phyloP scores from a whole-genome alignment of 2,888 invertebrate genomes.

The Pollenia amentaria region DNA sequence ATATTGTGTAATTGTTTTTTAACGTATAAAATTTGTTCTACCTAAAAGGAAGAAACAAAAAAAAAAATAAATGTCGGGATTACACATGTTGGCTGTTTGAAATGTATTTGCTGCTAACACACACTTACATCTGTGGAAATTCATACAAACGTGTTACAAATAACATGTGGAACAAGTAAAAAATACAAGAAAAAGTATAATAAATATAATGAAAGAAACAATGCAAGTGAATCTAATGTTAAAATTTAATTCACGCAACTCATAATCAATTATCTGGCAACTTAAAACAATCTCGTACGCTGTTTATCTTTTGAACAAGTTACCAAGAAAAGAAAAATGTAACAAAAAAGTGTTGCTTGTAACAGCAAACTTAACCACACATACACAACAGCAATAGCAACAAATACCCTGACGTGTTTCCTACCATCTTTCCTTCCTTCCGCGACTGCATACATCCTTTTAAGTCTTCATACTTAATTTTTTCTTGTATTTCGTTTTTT shows the following conservation, averaged over 20 bases:
- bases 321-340: slow-evolving; percentile 54
- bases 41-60: background rate
- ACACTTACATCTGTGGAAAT: background rate
- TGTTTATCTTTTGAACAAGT: slow-evolving; percentile 59
- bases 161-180: background rate
- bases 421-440: slow-evolving; percentile 65
- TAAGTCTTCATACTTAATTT: slow-evolving; percentile 4
- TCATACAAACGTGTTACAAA: background rate
- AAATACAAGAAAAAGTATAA: background rate
- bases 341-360: slow-evolving; percentile 54
- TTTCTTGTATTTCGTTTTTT: background rate
- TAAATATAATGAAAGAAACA: slow-evolving; percentile 3
- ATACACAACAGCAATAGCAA: slow-evolving; percentile 29
- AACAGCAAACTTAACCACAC: slow-evolving; percentile 58
- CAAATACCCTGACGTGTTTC: slow-evolving; percentile 56
- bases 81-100: slow-evolving; percentile 62
- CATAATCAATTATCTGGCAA: slow-evolving; percentile 73
- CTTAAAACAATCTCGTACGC: slow-evolving; percentile 68
- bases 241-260: slow-evolving; percentile 73
- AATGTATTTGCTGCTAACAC: slow-evolving; percentile 33
- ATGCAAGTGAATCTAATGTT: slow-evolving; percentile 63
- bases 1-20: slow-evolving; percentile 69
- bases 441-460: slow-evolving; percentile 51
- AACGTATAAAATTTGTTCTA: slow-evolving; percentile 64
- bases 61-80: slow-evolving; percentile 48